These are phyloP conservation scores for Clarias gariepinus DNA, from an alignment of 2,113 vertebrate species.

Conservation along the genomic window DNA sequence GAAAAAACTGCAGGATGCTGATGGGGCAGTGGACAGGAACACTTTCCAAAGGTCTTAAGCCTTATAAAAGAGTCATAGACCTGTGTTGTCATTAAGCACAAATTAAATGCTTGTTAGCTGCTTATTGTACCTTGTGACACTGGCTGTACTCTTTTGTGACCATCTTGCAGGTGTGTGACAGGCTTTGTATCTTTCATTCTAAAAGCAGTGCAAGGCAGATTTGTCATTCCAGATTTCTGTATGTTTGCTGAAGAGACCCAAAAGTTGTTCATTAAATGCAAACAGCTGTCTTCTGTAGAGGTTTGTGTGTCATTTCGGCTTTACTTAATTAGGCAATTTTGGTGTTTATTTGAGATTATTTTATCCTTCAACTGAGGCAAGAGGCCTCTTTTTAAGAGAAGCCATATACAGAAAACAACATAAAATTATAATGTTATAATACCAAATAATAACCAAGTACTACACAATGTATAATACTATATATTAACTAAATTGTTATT, in stretches of 20 bases:
- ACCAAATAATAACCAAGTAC: too few species aligned
- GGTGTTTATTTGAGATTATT: not conserved
- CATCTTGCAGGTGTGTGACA: constrained; percentile 62
- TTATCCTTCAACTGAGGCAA: not conserved
- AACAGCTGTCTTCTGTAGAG: constrained; percentile 65
- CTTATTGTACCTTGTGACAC: not conserved
- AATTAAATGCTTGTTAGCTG: not conserved
- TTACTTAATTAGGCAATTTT: not conserved
- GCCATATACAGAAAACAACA: not conserved
- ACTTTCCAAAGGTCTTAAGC: constrained; percentile 65
- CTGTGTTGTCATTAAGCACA: not conserved
- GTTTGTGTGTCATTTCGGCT: constrained; percentile 42
- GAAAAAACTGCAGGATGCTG: constrained; percentile 65
- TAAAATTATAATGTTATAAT: too few species aligned
- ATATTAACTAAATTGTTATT: not conserved
- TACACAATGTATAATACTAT: too few species aligned
- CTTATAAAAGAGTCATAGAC: not conserved
- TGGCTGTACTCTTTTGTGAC: constrained; percentile 7
- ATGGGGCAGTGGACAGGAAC: constrained; percentile 63
- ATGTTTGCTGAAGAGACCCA: constrained; percentile 69
- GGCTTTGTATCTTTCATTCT: constrained; percentile 69
- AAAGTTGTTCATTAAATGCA: constrained; percentile 69
- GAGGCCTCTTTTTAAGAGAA: not conserved
- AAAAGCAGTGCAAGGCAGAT: constrained; percentile 69
- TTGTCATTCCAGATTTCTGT: constrained; percentile 69